A percentile compares a stretch with the other conserved stretches of the same genome.
phyloP scores from a whole-genome alignment of 1,140 invertebrate species.

The Tetramorium simillimum region DNA sequence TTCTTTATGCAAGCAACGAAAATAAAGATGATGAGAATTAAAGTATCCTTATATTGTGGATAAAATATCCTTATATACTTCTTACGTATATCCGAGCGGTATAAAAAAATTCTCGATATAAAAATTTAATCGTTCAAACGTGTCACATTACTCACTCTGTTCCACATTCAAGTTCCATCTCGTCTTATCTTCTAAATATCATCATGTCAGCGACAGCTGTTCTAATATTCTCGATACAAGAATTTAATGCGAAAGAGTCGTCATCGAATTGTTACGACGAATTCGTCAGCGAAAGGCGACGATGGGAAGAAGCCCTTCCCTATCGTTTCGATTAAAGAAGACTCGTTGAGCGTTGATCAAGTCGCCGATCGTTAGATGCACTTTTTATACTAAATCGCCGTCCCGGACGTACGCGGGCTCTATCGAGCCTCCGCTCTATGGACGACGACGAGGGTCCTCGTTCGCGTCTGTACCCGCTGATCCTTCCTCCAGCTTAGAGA shows the following conservation, averaged over 20 bases:
- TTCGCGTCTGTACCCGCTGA: not conserved
- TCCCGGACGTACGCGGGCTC: not conserved
- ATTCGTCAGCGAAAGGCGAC: not conserved
- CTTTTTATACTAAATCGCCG: not conserved
- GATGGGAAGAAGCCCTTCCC: not conserved
- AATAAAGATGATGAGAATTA: not conserved
- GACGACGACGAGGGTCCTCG: not conserved
- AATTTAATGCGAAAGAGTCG: not conserved
- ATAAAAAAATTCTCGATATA: not conserved
- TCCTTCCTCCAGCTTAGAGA: not conserved
- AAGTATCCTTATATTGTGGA: not conserved
- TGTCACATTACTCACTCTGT: constrained; percentile 28
- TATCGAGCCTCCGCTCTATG: constrained; percentile 12
- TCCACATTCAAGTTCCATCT: not conserved
- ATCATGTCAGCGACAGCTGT: not conserved
- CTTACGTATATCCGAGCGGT: too few relatives aligned
- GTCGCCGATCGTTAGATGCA: not conserved
- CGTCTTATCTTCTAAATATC: not conserved
- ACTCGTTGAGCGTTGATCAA: not conserved
- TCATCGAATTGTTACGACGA: not conserved
- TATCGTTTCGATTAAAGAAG: not conserved
- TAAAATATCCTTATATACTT: not conserved
- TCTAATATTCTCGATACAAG: not conserved
- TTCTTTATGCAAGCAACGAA: not conserved
- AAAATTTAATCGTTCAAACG: not conserved